Evolutionary conservation across 1,140 invertebrate genomes (phyloP).

Genomic region (Rhynchophorus ferrugineus): DNA sequence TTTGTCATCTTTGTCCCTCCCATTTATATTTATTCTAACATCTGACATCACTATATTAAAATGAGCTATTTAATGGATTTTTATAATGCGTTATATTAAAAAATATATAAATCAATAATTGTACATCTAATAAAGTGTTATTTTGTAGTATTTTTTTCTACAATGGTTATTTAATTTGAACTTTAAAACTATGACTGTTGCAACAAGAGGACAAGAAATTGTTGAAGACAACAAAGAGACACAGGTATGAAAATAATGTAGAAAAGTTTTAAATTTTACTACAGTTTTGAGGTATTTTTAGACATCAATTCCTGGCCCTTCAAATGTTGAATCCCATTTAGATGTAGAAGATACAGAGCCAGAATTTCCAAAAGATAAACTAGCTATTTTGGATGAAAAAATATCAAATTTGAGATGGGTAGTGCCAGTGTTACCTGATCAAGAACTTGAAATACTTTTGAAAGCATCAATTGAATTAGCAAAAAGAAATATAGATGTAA

Average conservation of each 20-base stretch:
- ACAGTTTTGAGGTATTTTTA: neutral
- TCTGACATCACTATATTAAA: slow-evolving; percentile 31
- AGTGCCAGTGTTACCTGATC: slow-evolving; percentile 91
- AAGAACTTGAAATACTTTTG: slow-evolving; percentile 87
- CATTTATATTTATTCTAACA: slow-evolving; percentile 34
- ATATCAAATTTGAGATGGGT: slow-evolving; percentile 93
- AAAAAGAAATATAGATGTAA: slow-evolving; percentile 76
- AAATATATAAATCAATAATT: slow-evolving; percentile 18
- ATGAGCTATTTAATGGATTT: slow-evolving; percentile 9
- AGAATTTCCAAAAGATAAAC: slow-evolving; percentile 79
- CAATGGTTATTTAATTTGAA: slow-evolving; percentile 30
- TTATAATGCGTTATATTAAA: neutral
- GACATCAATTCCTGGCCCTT: slow-evolving; percentile 38
- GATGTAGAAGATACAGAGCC: slow-evolving; percentile 50
- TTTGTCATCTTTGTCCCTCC: slow-evolving; percentile 34
- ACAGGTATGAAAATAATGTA: slow-evolving; percentile 38
- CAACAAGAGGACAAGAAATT: slow-evolving; percentile 54
- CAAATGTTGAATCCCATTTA: slow-evolving; percentile 39
- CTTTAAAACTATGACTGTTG: slow-evolving; percentile 50
- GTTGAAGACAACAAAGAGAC: slow-evolving; percentile 50
- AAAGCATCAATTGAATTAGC: slow-evolving; percentile 83
- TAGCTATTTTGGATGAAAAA: slow-evolving; percentile 88
- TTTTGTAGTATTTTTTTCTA: slow-evolving; percentile 25
- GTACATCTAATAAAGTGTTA: slow-evolving; percentile 8
- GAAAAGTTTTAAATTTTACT: slow-evolving; percentile 13